Base-by-base conservation (phyloP, 2,888 invertebrate genomes). In the Drosophila meridiana region DNA sequence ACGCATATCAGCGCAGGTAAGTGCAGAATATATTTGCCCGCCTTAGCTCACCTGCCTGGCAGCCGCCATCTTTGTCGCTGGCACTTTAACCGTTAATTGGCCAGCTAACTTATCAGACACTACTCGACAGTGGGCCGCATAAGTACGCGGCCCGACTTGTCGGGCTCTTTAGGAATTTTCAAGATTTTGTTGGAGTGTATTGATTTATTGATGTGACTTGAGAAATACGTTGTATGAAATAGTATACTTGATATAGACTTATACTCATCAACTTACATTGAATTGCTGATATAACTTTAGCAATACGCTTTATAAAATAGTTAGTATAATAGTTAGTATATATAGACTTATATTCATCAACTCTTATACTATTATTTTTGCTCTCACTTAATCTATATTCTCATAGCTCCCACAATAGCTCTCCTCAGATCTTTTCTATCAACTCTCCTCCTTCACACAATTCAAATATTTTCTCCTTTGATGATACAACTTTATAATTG, bases 1-100 rank as follows among this genome's bases (percentile, higher is more conserved):
- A 75, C 95, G 95, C 91, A 95, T 97, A 50, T 95, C 96, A 40
- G 97, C 96, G 47, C 97, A 97, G 95, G 96, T 96, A 93, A 94
- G 94, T 58, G 32, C 28, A 30, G n/a, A 47, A 11, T 30, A 28
- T 47, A 38, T 20, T 20, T 47, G 47, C 13, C 14, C 28, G 28
- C 47, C 47, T 45, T 28, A 11, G 32, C 40, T 28, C 45, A 45
- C 40, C 30, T 6, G 26, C 30, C n/a, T 4, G 20, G 20, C 20
- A 20, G n/a, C n/a, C 43, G 48, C 36, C 61, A 63, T 7, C 56
- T 52, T 56, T 62, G n/a, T 57, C 48, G 36, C 55, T n/a, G 32
- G 26, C 64, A 42, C 20, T 43, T 36, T 36, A 55, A 55, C 30
- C 55, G 36, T 47, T 63, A 74, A 66, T 64, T 66, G 57, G 59